Conservation (phyloP, 2,888 invertebrate species). For the Leptopilina drosophilae region DNA sequence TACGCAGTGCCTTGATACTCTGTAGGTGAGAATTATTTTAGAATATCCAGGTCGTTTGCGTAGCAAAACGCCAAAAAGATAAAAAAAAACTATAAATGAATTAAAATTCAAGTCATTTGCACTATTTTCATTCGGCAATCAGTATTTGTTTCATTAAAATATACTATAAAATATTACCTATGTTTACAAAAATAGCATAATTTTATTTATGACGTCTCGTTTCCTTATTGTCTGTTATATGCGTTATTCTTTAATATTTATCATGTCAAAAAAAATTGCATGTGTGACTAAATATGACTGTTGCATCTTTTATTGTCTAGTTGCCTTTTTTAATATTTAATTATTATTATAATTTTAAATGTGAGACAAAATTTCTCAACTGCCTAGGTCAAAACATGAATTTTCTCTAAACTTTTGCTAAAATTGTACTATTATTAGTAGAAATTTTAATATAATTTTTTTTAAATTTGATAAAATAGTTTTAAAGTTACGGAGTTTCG, state of each 20-base stretch:
- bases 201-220: constrained; percentile 36
- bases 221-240: constrained; percentile 27
- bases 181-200: constrained; percentile 43
- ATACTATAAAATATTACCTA: background rate
- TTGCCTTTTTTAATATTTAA: constrained; percentile 45
- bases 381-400: no score
- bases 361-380: no score
- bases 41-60: constrained; percentile 33
- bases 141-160: constrained; percentile 44
- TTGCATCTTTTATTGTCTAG: constrained; percentile 46
- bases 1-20: constrained; percentile 64
- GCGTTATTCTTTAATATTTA: constrained; percentile 30
- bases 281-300: constrained; percentile 1
- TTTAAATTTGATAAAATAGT: no score
- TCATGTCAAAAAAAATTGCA: background rate
- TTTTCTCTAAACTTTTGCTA: no score
- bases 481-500: no score
- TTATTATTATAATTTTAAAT: constrained; percentile 45
- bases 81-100: constrained; percentile 32
- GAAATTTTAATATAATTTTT: no score
- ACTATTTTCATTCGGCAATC: constrained; percentile 36
- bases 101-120: constrained; percentile 17
- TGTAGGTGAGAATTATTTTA: constrained; percentile 63
- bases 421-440: no score
- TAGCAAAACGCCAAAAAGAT: constrained; percentile 36